A percentile compares a stretch with the other conserved stretches of the same genome.
Conservation (phyloP, 2,797 vertebrate species). For the Gorsachius magnificus region DNA sequence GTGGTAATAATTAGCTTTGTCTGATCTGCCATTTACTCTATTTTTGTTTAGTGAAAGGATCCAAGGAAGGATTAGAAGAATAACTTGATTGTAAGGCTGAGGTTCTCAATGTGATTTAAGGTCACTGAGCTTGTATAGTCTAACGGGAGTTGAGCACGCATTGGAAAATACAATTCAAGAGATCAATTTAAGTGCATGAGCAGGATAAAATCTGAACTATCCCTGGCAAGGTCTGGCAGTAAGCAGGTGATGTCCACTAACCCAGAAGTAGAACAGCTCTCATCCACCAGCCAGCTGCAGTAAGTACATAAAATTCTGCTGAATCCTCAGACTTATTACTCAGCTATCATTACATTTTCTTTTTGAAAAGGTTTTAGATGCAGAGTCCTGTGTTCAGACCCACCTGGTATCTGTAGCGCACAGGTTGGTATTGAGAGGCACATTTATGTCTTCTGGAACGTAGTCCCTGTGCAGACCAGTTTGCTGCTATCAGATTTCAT, state of each 20-base stretch:
- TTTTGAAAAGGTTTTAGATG: not conserved
- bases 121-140: not conserved
- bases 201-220: not conserved
- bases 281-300: not conserved
- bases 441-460: not conserved
- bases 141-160: not conserved
- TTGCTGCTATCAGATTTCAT: not conserved
- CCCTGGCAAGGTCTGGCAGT: not conserved
- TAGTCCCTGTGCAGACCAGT: not conserved
- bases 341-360: not conserved
- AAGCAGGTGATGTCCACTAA: not conserved
- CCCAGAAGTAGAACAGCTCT: not conserved
- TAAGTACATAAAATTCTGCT: not conserved
- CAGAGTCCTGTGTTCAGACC: not conserved
- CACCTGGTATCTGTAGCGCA: not conserved
- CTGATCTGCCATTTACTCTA: not conserved
- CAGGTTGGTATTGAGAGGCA: not conserved
- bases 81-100: not conserved
- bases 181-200: not conserved
- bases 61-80: not conserved
- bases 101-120: not conserved
- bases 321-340: not conserved
- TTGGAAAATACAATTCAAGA: not conserved
- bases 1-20: not conserved
- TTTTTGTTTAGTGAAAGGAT: not conserved